Base-by-base conservation (phyloP, 2,113 vertebrate genomes). In the Erpornis zantholeuca region DNA sequence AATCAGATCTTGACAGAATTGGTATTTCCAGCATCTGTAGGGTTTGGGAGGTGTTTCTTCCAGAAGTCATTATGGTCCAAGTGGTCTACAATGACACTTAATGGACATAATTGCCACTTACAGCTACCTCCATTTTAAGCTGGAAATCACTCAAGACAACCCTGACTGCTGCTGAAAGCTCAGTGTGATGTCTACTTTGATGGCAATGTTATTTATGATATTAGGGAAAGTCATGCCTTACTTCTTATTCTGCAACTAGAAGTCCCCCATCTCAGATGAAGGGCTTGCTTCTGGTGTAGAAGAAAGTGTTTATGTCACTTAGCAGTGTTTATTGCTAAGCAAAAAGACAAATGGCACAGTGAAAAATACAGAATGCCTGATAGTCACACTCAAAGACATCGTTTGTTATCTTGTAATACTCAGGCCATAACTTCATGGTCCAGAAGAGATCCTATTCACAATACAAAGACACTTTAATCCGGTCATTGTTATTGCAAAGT, bases 381-480 rank as follows among this genome's bases (percentile, higher is more conserved):
- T 7, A 94, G 72, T 25, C 79, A 78, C 49, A 86, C 64, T 86
- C 86, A 88, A 88, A 96, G 80, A 90, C 68, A 90, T 52, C 0
- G 20, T 59, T 52, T 10, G 0, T 57, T 86, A 90, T 69, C 70
- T 93, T 93, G 33, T 9, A 82, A 80, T 60, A 63, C 31, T 72
- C 71, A 72, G 50, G 38, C 82, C 44, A 25, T 66, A 88, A 92
- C 82, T 92, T 92, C 92, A 95, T 38, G 68, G 66, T 90, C 80
- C 77, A 95, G 70, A 90, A 90, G 76, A 94, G 52, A 91, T 35
- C 14, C 66, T 65, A 86, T 92, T 94, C 80, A 91, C 81, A 31
- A 92, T 21, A 61, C 53, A 86, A 86, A 94, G n/a, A 81, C 57
- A 80, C 31, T 90, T 96, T 86, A 90, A 94, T 95, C 95, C 72